Conservation (phyloP, 2,888 invertebrate species). For the Drosophila meridiana region DNA sequence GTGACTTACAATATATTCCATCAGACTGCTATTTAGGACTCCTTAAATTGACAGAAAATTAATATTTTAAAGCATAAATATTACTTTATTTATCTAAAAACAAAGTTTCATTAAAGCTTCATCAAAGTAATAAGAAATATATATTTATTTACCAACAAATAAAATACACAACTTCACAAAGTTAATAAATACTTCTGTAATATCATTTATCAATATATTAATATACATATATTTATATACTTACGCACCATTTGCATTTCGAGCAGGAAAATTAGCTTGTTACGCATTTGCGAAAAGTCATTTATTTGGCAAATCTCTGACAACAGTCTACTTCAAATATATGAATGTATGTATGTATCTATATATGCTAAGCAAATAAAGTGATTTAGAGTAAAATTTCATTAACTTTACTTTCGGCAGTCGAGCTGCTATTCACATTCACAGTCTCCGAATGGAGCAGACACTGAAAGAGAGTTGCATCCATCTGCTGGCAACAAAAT, state of each 20-base stretch:
- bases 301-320: neutral
- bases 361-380: slow-evolving; percentile 12
- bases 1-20: no score
- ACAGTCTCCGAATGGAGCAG: slow-evolving; percentile 7
- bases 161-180: neutral
- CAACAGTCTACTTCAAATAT: neutral
- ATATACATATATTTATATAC: neutral
- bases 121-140: no score
- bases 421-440: neutral
- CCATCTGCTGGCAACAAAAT: slow-evolving; percentile 57
- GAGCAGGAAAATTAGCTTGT: neutral
- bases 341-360: neutral
- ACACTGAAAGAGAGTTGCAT: slow-evolving; percentile 24
- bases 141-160: neutral
- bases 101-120: no score
- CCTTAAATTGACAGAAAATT: no score
- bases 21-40: no score
- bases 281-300: neutral
- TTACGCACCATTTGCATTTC: neutral
- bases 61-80: no score
- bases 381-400: slow-evolving; percentile 28
- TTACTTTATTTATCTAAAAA: no score
- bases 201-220: neutral
- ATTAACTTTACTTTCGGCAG: slow-evolving; percentile 23
- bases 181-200: neutral